Base-by-base conservation (phyloP, 2,888 invertebrate genomes). In the Uloborus plumipes region DNA sequence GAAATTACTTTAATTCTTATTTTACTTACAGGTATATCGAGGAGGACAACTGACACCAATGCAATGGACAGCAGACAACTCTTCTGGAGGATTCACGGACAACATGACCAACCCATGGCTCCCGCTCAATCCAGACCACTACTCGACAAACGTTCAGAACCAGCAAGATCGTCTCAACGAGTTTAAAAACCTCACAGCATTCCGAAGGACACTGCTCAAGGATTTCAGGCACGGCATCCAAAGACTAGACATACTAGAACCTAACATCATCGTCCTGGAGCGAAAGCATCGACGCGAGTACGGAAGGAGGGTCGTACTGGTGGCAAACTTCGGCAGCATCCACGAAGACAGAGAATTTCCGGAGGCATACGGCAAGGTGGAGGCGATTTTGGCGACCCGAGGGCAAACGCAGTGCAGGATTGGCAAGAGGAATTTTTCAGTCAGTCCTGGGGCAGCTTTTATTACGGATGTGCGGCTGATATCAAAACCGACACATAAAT, bases 21-120 rank as follows among this genome's bases (percentile, higher is more conserved):
- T 50, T 20, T 55, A 26, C 16, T 73, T 64, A 49, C 66, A 83
- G 83, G 84, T 89, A 14, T 84, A 87, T n/a, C 92, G 93, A 87
- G 88, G 93, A 16, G 92, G 93, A 86, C 93, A 94, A 88, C 89
- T 94, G 71, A 91, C 92, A 0, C 92, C 92, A 49, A 94, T 94
- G 94, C 89, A 91, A 20, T 94, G 94, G 92, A 84, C 73, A 2
- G 59, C 67, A 0, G 72, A 77, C 13, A 83, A 76, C 18, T 67
- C 70, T 86, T 89, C 18, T 87, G 81, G 81, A 7, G 76, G 69
- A 22, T 83, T 83, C 55, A 83, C 82, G 0, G 66, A 75, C 20
- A 70, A 72, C 55, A 77, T 89, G 58, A 90, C 92, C 4, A 88
- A 92, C 6, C 92, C 93, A 0, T 94, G 94, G 94, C 90, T 93